Evolutionary conservation across 1,140 invertebrate species (phyloP), one percentile per base, ranked within the genome.

Genomic region (Tetranychus cinnabarinus): DNA sequence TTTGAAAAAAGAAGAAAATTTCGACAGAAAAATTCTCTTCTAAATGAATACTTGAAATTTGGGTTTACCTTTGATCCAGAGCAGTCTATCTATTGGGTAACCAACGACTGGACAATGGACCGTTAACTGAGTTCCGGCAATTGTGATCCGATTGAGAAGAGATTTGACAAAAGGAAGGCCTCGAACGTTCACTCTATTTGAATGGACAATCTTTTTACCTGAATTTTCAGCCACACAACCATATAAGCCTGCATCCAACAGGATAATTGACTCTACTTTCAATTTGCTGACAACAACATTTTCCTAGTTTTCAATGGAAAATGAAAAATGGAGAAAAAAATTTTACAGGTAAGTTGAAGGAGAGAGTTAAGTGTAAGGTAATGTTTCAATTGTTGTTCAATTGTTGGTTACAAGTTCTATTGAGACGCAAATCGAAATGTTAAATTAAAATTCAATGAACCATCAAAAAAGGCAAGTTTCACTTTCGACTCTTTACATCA

Each of bases 61-160:
- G 39, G 12, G 33, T 31, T 46, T 73, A 87, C 85, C 85, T 54
- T 55, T 64, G 23, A 39, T 39, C 88, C 89, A 93, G 8, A 78
- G 81, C 64, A 92, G 84, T 45, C 81, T 79, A 68, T 85, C 80
- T 63, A 93, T 86, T 6, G 90, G 89, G 74, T 88, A 91, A 42
- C 90, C 90, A 45, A 86, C 86, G 13, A 90, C 89, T 56, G 88
- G 88, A 74, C 89, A 95, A 72, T 86, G 85, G 68, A 96, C 82
- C 66, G 83, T 77, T 62, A 91, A 78, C 71, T 82, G 81, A 68
- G 81, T 81, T 55, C 87, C 87, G 37, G 88, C 86, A 13, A 92
- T 82, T 0, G 86, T 88, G 6, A 85, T 88, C 39, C 91, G 81
- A 75, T 88, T 89, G 15, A 82, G 81, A 87, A 93, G 92, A 66